Base-by-base conservation (phyloP, 2,888 invertebrate species). In the Margaritifera margaritifera region DNA sequence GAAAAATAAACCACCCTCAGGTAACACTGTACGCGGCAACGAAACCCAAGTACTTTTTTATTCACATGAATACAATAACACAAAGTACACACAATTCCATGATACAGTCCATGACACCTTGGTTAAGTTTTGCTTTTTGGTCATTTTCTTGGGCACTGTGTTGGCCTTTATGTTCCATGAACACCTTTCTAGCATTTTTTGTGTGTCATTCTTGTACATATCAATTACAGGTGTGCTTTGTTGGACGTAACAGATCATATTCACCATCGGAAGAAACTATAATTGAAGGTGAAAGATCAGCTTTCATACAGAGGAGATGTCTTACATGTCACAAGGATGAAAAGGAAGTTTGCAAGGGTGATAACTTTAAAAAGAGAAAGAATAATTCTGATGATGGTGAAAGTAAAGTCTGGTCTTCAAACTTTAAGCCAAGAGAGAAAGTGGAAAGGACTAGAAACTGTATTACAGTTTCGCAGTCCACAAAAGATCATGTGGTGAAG, bases 401-500 rank as follows among this genome's bases (percentile, higher is more conserved):
- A 25, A 66, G 61, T 20, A 22, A 56, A 20, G 42, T 11, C 42
- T 86, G 82, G 87, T 84, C 80, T 15, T 72, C 69, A 68, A 79
- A 74, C 20, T 89, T 89, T 63, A 70, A 76, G 22, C 83, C 88
- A 5, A 74, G 89, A 50, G 92, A 93, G 31, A 87, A 91, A 59
- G 89, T 91, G 18, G 95, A 96, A 90, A 92, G 88, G 86, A 95
- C 96, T 0, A 92, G 94, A 80, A 98, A 98, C 89, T 98, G 98
- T 88, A 96, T 97, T 2, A 92, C 94, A 90, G 90, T 98, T 64
- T 93, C 95, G 70, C 93, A 92, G 86, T 90, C 87, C 69, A 88
- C 95, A 18, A 91, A 94, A 71, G 89, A 92, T 31, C 89, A 90
- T 24, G 93, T 97, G 81, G 92, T 96, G 0, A 86, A 91, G 57